Percentiles rank a stretch among this genome's conserved stretches.
phyloP scores from a whole-genome alignment of 2,113 vertebrate genomes.

The Oostethus manadensis region DNA sequence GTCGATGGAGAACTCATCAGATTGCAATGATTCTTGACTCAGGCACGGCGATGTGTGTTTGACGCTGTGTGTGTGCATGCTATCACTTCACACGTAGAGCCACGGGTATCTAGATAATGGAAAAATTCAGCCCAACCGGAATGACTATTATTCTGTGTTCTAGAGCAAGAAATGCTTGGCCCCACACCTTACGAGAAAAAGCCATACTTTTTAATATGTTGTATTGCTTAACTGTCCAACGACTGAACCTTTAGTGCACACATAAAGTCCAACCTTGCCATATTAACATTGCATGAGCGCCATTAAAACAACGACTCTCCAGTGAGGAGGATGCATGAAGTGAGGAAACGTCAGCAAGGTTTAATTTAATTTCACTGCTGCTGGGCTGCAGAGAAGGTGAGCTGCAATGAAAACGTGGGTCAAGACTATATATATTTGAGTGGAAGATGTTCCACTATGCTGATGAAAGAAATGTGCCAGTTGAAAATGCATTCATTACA shows the following conservation, averaged over 20 bases:
- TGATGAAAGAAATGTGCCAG: no score
- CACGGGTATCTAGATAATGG: constrained; percentile 36
- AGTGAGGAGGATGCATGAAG: constrained; percentile 4
- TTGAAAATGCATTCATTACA: no score
- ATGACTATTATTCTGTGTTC: constrained; percentile 34
- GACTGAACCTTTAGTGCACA: constrained; percentile 16
- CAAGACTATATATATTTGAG: constrained; percentile 2
- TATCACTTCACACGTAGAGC: constrained; percentile 29
- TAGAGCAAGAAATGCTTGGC: constrained; percentile 15
- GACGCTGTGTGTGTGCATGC: constrained; percentile 4
- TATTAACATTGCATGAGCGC: constrained; percentile 28
- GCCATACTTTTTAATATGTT: constrained; percentile 3
- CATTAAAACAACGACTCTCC: constrained; percentile 17
- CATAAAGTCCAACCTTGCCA: constrained; percentile 9
- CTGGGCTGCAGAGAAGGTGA: not conserved
- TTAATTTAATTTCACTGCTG: constrained; percentile 10
- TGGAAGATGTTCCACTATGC: not conserved
- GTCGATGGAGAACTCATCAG: constrained; percentile 16
- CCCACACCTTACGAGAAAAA: constrained; percentile 4
- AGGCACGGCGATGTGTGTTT: not conserved
- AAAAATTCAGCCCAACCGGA: constrained; percentile 41
- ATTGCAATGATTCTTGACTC: constrained; percentile 15
- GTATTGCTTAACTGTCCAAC: constrained; percentile 1
- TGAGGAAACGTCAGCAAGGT: constrained; percentile 6
- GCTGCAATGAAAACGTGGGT: not conserved